Base-by-base conservation (phyloP, 92 coral and sea anemone species). In the Siderastrea radians region DNA sequence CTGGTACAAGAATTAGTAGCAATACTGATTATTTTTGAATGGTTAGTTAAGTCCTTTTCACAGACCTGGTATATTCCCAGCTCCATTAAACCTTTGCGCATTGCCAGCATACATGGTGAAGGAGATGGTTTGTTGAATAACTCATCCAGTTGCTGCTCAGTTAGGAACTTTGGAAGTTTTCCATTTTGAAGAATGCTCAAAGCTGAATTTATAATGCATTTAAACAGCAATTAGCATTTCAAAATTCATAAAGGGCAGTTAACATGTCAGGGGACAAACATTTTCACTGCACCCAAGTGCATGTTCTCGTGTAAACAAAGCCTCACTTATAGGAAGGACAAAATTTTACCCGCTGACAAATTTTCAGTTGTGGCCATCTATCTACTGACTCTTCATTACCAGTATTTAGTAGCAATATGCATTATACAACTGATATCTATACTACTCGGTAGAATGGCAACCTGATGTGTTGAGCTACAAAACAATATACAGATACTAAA, bases 41-140 rank as follows among this genome's bases (percentile, higher is more conserved):
- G 59, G 59, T 19, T 16, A 53, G 72, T 50, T 9, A 72, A 49
- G 59, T 49, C 58, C 59, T 49, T 72, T 49, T 72, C 61, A 80
- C 84, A n/a, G 52, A 87, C 91, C 91, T 87, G 92, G 78, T 82
- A 88, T 72, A 88, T 88, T 69, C 88, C 92, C 59, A 88, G 92
- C 62, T 82, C 80, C 66, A 48, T 49, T 16, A 88, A 64, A 67
- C 92, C 92, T 38, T 73, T 77, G 50, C 78, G 83, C 67, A 88
- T 51, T 52, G 75, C 50, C 67, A 88, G 72, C 9, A 88, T 50
- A 73, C 92, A 88, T 59, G 92, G 87, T 63, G 88, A 82, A 44
- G 80, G 88, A 59, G 64, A 57, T 44, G 60, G 82, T 54, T 61
- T 72, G 72, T 75, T 82, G 79, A 88, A 82, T 59, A 88, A 45